Percentiles rank a stretch among this genome's conserved stretches.
These are phyloP conservation scores for Psilopsiagon aymara DNA, from an alignment of 2,113 vertebrate species.

Conservation along the genomic window DNA sequence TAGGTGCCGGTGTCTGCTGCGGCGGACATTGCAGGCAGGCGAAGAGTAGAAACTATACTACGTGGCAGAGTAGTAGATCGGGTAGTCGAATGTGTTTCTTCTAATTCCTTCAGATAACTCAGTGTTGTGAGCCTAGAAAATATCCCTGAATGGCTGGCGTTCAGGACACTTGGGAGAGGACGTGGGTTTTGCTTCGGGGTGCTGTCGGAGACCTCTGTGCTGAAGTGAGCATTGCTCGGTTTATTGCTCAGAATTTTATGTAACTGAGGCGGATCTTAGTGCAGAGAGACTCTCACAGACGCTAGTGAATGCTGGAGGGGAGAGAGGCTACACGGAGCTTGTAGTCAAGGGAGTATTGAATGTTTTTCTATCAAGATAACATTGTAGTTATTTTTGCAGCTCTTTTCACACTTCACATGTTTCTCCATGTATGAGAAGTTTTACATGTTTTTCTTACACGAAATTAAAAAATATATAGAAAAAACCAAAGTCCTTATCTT, in stretches of 20 bases:
- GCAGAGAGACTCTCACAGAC: neutral
- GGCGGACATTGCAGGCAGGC: accelerated
- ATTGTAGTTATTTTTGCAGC: neutral
- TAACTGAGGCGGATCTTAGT: neutral
- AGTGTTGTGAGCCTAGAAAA: neutral
- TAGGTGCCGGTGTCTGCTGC: neutral
- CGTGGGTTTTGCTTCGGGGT: neutral
- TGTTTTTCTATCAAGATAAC: neutral
- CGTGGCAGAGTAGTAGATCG: neutral
- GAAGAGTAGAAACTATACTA: accelerated
- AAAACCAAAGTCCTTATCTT: neutral
- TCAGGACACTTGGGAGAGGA: neutral
- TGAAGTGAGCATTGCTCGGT: neutral
- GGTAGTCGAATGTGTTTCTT: accelerated
- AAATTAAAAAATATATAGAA: neutral
- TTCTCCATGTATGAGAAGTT: neutral
- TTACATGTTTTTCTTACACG: neutral
- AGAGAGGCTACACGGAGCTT: neutral
- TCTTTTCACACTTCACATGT: accelerated
- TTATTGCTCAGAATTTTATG: neutral
- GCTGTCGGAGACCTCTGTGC: neutral
- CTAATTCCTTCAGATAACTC: neutral
- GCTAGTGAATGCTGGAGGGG: neutral
- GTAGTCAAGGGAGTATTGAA: neutral
- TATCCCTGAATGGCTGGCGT: accelerated